These are phyloP conservation scores for Camponotus fellah DNA, from an alignment of 2,888 invertebrate genomes.

Conservation along the genomic window DNA sequence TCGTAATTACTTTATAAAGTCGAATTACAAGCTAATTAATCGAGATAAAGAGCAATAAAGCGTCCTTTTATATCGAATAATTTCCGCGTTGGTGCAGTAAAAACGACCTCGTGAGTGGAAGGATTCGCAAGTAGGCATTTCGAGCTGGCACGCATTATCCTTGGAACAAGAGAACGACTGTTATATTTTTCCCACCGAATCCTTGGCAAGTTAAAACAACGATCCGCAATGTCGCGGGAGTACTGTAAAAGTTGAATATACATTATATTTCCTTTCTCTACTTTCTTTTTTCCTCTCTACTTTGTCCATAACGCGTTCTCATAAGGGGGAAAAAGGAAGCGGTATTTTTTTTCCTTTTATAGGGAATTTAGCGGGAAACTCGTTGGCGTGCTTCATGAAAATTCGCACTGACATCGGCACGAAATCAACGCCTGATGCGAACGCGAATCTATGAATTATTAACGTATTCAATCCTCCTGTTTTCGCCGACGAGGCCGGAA, in stretches of 20 bases:
- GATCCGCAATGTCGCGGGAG: conserved; percentile 14
- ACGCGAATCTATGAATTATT: conserved; percentile 51
- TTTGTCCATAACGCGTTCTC: conserved; percentile 1
- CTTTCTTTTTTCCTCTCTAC: not conserved
- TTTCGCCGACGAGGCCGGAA: conserved; percentile 36
- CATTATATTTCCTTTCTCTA: conserved; percentile 18
- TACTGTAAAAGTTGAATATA: conserved; percentile 36
- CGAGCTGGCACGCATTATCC: conserved; percentile 17
- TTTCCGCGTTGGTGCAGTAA: not conserved
- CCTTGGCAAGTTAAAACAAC: conserved; percentile 42
- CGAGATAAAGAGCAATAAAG: not conserved
- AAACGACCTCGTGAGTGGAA: not conserved
- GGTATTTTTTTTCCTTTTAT: not conserved
- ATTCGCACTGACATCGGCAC: conserved; percentile 17
- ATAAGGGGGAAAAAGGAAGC: not conserved
- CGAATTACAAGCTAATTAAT: not conserved
- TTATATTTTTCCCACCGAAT: conserved; percentile 47
- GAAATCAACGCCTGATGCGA: conserved; percentile 35
- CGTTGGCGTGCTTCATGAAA: conserved; percentile 28
- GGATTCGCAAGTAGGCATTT: conserved; percentile 20
- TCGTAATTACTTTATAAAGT: not conserved
- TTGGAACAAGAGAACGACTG: conserved; percentile 1
- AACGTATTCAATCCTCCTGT: conserved; percentile 47
- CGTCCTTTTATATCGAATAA: not conserved
- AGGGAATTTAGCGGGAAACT: conserved; percentile 20